Conservation (phyloP, 2,113 vertebrate genomes). For the Steatornis caripensis region DNA sequence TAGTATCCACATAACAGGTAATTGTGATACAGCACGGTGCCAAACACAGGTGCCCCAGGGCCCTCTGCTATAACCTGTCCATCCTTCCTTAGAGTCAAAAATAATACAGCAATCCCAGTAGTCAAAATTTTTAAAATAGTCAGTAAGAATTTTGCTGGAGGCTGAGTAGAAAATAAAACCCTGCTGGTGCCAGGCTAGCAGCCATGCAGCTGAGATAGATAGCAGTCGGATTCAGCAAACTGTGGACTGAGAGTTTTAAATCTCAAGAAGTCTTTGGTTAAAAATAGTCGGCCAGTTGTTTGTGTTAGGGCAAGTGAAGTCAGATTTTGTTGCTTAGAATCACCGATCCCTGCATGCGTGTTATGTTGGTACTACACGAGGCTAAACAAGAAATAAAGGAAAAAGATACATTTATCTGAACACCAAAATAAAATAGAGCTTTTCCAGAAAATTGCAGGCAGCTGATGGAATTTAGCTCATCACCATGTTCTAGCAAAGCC, state of each 20-base stretch:
- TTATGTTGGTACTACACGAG: neutral
- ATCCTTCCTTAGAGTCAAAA: neutral
- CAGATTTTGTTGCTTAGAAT: neutral
- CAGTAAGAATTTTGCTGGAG: neutral
- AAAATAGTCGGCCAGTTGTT: neutral
- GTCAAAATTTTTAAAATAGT: neutral
- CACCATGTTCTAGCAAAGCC: neutral
- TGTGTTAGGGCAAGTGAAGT: neutral
- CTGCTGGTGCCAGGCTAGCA: neutral
- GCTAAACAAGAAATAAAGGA: neutral
- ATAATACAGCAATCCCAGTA: accelerated
- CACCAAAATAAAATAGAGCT: neutral
- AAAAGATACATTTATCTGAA: neutral
- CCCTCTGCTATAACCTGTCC: neutral
- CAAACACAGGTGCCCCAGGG: neutral
- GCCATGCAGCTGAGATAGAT: neutral
- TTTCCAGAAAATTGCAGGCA: neutral
- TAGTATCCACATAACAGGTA: neutral
- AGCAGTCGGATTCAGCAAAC: neutral
- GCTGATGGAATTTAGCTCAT: neutral
- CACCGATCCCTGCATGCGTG: accelerated
- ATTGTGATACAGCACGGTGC: neutral
- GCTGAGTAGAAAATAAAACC: neutral
- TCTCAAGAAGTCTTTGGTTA: neutral
- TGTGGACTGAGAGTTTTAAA: neutral